phyloP scores from a whole-genome alignment of 1,140 invertebrate species.

The Pseudomyrmex sp. region DNA sequence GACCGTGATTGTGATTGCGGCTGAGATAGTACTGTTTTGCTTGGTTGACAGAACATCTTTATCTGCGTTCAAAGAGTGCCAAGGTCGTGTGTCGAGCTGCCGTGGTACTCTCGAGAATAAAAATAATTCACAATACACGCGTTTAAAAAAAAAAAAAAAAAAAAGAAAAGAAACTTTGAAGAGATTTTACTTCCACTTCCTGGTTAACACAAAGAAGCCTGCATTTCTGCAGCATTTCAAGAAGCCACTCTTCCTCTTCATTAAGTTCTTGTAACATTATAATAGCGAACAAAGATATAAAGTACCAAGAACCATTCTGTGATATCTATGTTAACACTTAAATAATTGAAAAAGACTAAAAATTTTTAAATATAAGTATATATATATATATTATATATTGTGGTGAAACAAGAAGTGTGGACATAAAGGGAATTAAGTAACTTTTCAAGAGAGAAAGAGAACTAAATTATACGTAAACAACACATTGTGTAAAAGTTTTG shows the following conservation, averaged over 20 bases:
- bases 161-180: conserved; percentile 64
- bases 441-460: conserved; percentile 70
- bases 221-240: conserved; percentile 79
- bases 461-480: conserved; percentile 71
- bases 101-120: conserved; percentile 68
- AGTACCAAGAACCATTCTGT: conserved; percentile 86
- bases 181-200: conserved; percentile 75
- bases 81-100: conserved; percentile 70
- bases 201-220: conserved; percentile 71
- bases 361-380: conserved; percentile 84
- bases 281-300: conserved; percentile 83
- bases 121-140: conserved; percentile 76
- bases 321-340: conserved; percentile 86
- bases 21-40: conserved; percentile 73
- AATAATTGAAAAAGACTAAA: conserved; percentile 85
- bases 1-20: conserved; percentile 76
- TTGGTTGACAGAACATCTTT: conserved; percentile 71
- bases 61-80: conserved; percentile 75
- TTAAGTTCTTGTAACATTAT: conserved; percentile 81
- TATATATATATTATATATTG: conserved; percentile 74
- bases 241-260: conserved; percentile 80
- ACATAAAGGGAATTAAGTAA: conserved; percentile 75
- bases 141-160: conserved; percentile 12
- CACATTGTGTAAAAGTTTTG: conserved; percentile 72
- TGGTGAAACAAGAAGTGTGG: conserved; percentile 71